Percentiles rank a stretch among this genome's conserved stretches.
Evolutionary conservation across 2,113 vertebrate genomes (phyloP).

Genomic region (Psilopogon haemacephalus): DNA sequence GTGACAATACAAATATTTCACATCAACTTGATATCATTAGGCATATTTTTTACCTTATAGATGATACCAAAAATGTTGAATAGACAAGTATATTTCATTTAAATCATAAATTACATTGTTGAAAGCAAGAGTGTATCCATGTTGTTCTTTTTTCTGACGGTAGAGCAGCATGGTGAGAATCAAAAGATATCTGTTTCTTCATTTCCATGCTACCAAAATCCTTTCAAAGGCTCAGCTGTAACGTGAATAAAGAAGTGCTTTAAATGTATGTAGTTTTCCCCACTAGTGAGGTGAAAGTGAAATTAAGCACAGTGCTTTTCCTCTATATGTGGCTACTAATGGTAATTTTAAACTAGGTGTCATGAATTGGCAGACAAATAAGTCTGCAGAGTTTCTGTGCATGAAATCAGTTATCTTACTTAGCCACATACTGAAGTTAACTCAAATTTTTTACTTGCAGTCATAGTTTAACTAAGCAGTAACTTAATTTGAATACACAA

Average conservation of each 20-base stretch:
- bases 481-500: conserved; percentile 55
- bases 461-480: conserved; percentile 28
- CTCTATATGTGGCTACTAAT: not conserved
- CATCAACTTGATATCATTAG: not conserved
- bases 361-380: not conserved
- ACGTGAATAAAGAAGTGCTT: not conserved
- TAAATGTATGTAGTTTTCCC: not conserved
- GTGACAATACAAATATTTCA: not conserved
- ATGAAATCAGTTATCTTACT: conserved; percentile 20
- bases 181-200: not conserved
- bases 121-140: not conserved
- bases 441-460: not conserved
- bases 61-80: not conserved
- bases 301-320: not conserved
- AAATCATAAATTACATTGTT: not conserved
- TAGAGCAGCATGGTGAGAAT: not conserved
- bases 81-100: not conserved
- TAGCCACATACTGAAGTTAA: conserved; percentile 3
- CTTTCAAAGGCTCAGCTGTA: not conserved
- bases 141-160: not conserved
- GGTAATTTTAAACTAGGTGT: not conserved
- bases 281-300: not conserved
- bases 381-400: not conserved
- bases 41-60: not conserved
- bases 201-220: not conserved